Conservation (phyloP, 2,888 invertebrate genomes). For the Hyles lineata region DNA sequence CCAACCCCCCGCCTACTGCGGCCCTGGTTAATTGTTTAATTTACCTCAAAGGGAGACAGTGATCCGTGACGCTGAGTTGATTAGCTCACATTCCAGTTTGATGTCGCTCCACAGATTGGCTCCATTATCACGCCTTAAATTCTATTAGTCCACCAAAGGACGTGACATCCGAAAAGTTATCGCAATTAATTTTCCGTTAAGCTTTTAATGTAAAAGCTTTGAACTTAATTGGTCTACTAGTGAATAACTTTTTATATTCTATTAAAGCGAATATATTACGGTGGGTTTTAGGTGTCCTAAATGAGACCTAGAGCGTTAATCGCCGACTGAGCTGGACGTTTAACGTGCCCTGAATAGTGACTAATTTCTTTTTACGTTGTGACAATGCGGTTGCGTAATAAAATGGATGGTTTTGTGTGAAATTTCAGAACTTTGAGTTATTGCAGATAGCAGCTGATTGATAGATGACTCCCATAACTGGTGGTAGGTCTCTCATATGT, state of each 20-base stretch:
- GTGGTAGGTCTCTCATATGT: too few species aligned
- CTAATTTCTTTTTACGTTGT: not conserved
- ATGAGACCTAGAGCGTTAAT: conserved; percentile 6
- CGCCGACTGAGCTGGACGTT: not conserved
- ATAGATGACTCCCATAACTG: too few species aligned
- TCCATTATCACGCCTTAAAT: conserved; percentile 6
- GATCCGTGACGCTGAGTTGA: conserved; percentile 14
- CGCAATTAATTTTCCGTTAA: not conserved
- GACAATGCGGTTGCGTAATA: not conserved
- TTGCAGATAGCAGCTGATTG: too few species aligned
- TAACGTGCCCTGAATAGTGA: not conserved
- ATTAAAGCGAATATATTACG: conserved; percentile 3
- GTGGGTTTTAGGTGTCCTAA: conserved; percentile 3
- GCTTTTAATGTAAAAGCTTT: not conserved
- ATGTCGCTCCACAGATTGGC: conserved; percentile 1
- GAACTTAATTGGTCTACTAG: too few species aligned
- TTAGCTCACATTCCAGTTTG: conserved; percentile 19
- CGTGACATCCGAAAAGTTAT: not conserved
- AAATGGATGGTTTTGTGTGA: not conserved
- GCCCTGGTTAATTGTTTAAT: conserved; percentile 19
- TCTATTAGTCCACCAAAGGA: conserved; percentile 5
- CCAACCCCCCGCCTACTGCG: not conserved
- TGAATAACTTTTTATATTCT: conserved; percentile 13
- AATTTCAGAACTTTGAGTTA: too few species aligned
- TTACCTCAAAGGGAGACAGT: conserved; percentile 14